Conservation (phyloP, 1,140 invertebrate species). For the Drosophila albomicans region DNA sequence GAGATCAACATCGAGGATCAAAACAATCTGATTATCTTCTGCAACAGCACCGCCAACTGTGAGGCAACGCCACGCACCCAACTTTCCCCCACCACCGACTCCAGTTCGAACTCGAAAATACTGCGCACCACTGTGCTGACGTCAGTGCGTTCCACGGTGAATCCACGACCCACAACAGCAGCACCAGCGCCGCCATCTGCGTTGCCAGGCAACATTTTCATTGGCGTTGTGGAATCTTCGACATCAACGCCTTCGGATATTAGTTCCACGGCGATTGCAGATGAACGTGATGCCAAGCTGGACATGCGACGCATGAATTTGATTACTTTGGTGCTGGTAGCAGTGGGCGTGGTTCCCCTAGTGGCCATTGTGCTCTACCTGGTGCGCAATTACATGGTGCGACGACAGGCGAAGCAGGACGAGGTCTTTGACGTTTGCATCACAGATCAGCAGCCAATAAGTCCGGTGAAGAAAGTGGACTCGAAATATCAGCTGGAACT, state of each 20-base stretch:
- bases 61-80: constrained; percentile 56
- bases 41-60: constrained; percentile 71
- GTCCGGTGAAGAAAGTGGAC: constrained; percentile 81
- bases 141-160: constrained; percentile 72
- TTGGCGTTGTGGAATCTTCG: constrained; percentile 67
- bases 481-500: constrained; percentile 74
- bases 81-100: constrained; percentile 59
- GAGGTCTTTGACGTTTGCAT: constrained; percentile 87
- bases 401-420: constrained; percentile 87
- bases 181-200: constrained; percentile 3
- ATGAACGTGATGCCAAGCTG: constrained; percentile 85
- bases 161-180: constrained; percentile 59
- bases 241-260: constrained; percentile 48
- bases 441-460: constrained; percentile 85
- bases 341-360: constrained; percentile 87
- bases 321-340: constrained; percentile 87
- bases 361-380: constrained; percentile 86
- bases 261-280: constrained; percentile 79
- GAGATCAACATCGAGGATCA: constrained; percentile 76
- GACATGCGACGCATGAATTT: constrained; percentile 86
- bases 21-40: constrained; percentile 78
- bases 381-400: constrained; percentile 86
- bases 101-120: constrained; percentile 63
- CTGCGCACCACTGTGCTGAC: constrained; percentile 69
- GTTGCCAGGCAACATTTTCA: constrained; percentile 36